Conservation (phyloP, 2,888 invertebrate genomes). For the Uropetala carovei region DNA sequence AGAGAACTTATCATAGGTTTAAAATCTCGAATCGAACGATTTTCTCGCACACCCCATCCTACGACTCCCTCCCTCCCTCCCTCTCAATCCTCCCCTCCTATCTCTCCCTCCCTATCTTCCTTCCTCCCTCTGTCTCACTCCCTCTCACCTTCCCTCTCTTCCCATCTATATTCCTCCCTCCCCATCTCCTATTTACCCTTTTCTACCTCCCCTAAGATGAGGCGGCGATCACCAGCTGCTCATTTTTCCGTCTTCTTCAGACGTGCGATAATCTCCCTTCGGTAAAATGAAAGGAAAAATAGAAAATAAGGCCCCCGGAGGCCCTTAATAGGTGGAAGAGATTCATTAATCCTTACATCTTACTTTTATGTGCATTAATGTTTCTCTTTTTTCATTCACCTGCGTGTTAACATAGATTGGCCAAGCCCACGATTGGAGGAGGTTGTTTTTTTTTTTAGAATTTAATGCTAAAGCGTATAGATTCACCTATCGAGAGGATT, state of each 20-base stretch:
- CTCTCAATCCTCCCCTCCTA: neutral
- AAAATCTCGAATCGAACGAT: neutral
- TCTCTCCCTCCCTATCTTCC: neutral
- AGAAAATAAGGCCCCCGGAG: too few species aligned
- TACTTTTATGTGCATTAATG: too few species aligned
- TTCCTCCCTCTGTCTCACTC: neutral
- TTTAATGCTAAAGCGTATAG: too few species aligned
- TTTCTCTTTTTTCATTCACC: too few species aligned
- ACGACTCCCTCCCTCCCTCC: neutral
- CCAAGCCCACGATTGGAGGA: too few species aligned
- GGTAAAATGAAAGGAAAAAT: neutral
- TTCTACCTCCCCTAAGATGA: neutral
- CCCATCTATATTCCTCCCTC: neutral
- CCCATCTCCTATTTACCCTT: neutral
- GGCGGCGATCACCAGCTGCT: neutral
- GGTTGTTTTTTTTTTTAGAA: too few species aligned
- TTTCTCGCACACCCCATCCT: neutral
- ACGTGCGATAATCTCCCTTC: neutral
- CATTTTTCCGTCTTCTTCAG: neutral
- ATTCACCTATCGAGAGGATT: too few species aligned
- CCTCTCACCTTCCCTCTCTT: neutral
- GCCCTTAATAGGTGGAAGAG: neutral
- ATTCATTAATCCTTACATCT: neutral
- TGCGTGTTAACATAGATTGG: too few species aligned
- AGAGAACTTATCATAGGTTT: conserved; percentile 1